Evolutionary conservation across 2,113 vertebrate genomes (phyloP).

Genomic region (Lutjanus erythropterus): DNA sequence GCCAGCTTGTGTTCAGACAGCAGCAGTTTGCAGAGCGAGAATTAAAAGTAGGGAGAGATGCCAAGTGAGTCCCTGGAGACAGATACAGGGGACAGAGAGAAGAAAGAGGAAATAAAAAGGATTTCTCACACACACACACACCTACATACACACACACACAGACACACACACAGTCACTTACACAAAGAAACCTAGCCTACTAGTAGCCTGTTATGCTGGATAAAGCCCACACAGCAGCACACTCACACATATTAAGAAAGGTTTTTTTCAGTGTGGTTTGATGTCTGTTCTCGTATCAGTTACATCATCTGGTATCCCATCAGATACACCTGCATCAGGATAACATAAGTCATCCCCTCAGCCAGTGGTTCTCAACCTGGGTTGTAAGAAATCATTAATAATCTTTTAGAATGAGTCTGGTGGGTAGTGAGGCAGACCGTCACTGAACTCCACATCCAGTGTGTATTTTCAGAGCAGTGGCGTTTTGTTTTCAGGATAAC

Average conservation of each 20-base stretch:
- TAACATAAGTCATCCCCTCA: neutral
- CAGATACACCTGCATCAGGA: neutral
- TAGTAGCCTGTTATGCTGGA: slow-evolving; percentile 15
- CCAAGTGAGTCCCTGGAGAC: slow-evolving; percentile 82
- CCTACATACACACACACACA: slow-evolving; percentile 38
- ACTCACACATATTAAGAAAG: neutral
- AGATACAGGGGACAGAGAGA: slow-evolving; percentile 78
- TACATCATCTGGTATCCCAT: neutral
- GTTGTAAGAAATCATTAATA: no score
- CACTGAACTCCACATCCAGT: no score
- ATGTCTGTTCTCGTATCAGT: neutral
- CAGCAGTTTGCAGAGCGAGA: slow-evolving; percentile 82
- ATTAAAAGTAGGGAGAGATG: slow-evolving; percentile 82
- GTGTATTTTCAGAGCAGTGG: no score
- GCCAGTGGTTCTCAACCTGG: no score
- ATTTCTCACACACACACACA: slow-evolving; percentile 44
- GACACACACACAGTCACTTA: slow-evolving; percentile 16
- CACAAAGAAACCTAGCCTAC: slow-evolving; percentile 55
- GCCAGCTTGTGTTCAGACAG: slow-evolving; percentile 80
- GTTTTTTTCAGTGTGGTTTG: neutral
- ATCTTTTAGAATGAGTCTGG: no score
- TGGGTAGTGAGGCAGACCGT: no score
- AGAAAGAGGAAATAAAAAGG: slow-evolving; percentile 78
- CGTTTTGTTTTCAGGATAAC: no score
- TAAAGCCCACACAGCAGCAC: slow-evolving; percentile 20